Evolutionary conservation across 2,797 vertebrate genomes (phyloP).

Genomic region (Notolabrus celidotus): DNA sequence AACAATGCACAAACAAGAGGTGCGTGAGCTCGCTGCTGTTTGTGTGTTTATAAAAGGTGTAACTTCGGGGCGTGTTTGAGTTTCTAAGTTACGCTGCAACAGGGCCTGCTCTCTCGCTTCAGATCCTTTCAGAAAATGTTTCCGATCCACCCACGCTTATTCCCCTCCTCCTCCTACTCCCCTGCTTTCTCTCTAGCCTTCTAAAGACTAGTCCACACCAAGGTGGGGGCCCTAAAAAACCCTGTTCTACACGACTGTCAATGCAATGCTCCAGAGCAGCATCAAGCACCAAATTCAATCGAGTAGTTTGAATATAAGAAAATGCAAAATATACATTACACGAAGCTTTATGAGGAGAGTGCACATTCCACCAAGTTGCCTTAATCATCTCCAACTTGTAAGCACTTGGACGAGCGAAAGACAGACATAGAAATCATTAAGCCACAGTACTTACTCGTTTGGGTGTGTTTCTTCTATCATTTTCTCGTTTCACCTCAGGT

Average conservation of each 20-base stretch:
- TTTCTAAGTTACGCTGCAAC: slow-evolving; percentile 70
- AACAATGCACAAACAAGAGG: slow-evolving; percentile 19
- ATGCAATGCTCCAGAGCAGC: slow-evolving; percentile 56
- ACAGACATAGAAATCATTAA: slow-evolving; percentile 15
- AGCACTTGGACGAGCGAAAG: slow-evolving; percentile 11
- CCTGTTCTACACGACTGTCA: slow-evolving; percentile 51
- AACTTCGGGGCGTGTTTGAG: slow-evolving; percentile 65
- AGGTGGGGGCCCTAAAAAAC: slow-evolving; percentile 59
- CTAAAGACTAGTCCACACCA: slow-evolving; percentile 52
- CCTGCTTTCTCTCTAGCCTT: slow-evolving; percentile 50
- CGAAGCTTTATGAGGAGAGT: slow-evolving; percentile 1
- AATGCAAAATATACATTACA: background rate
- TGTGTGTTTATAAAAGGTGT: slow-evolving; percentile 58
- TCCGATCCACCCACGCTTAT: slow-evolving; percentile 83
- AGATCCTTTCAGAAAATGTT: slow-evolving; percentile 84
- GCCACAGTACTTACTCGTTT: slow-evolving; percentile 84
- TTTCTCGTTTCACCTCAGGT: slow-evolving; percentile 86
- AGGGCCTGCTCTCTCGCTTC: slow-evolving; percentile 71
- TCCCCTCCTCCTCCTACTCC: slow-evolving; percentile 60
- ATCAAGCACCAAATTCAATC: slow-evolving; percentile 32
- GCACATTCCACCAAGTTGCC: slow-evolving; percentile 71
- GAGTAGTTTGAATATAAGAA: background rate
- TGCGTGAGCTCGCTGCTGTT: slow-evolving; percentile 20
- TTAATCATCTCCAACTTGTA: slow-evolving; percentile 70
- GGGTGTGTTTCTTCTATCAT: slow-evolving; percentile 90